Evolutionary conservation across 1,140 invertebrate species (phyloP).

Genomic region (Oncopodura yosiiana): DNA sequence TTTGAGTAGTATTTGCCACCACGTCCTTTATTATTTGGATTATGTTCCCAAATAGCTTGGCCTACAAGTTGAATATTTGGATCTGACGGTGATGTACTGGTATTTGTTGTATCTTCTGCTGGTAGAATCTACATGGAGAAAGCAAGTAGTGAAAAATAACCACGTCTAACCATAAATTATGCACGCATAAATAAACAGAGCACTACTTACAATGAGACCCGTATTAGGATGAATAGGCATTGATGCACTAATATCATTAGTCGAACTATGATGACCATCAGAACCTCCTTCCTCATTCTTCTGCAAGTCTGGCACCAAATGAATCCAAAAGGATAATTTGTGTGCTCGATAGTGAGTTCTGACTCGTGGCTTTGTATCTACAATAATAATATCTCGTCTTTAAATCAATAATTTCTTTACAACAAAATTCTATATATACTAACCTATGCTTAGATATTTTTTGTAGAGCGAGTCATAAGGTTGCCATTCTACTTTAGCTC

Average conservation of each 20-base stretch:
- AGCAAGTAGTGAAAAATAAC: no score
- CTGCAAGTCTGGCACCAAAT: constrained; percentile 88
- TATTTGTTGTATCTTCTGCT: constrained; percentile 20
- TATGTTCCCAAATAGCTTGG: constrained; percentile 34
- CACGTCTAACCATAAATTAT: constrained; percentile 29
- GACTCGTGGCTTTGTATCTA: constrained; percentile 75
- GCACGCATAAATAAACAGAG: constrained; percentile 1
- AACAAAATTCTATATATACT: no score
- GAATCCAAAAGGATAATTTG: constrained; percentile 90
- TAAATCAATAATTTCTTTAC: no score
- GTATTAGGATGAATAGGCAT: neutral
- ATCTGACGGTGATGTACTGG: constrained; percentile 30
- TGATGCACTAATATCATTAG: no score
- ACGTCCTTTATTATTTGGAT: no score
- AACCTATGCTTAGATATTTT: constrained; percentile 80
- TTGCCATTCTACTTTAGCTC: constrained; percentile 63
- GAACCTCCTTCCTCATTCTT: constrained; percentile 52
- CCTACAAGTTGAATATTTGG: constrained; percentile 33
- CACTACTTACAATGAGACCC: neutral
- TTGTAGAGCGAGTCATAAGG: constrained; percentile 84
- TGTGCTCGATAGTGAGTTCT: constrained; percentile 91
- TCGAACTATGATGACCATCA: constrained; percentile 27
- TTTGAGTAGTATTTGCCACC: no score
- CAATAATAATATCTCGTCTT: no score
- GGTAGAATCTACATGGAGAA: constrained; percentile 42